phyloP scores from a whole-genome alignment of 2,113 vertebrate species.

The Centropus unirufus region DNA sequence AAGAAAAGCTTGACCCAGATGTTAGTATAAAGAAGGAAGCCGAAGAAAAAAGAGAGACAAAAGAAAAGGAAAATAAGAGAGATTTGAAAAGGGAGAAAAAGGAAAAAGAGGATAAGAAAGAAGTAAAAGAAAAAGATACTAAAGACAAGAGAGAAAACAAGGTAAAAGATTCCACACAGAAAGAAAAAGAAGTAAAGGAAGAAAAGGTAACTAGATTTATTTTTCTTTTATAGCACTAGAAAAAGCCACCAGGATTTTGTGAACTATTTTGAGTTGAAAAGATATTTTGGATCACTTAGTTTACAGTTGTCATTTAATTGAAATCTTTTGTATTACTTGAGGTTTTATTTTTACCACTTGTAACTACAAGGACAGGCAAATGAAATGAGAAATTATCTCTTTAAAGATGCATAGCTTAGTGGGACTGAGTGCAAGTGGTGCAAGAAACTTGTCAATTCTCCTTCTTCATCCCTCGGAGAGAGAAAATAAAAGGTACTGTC shows the following conservation, averaged over 20 bases:
- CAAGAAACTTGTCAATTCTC: neutral
- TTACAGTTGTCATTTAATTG: neutral
- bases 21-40: constrained; percentile 75
- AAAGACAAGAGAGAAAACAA: constrained; percentile 89
- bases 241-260: neutral
- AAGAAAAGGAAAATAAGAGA: constrained; percentile 79
- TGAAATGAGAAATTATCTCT: neutral
- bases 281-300: neutral
- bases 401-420: neutral
- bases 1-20: constrained; percentile 78
- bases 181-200: constrained; percentile 85
- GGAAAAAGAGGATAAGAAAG: constrained; percentile 78
- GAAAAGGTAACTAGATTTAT: constrained; percentile 77
- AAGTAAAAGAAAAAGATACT: constrained; percentile 72
- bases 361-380: neutral
- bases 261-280: constrained; percentile 35
- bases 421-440: neutral
- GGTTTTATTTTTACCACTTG: constrained; percentile 13
- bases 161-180: constrained; percentile 81
- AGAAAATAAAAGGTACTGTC: constrained; percentile 9
- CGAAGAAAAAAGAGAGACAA: constrained; percentile 81
- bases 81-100: constrained; percentile 81
- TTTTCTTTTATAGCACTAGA: constrained; percentile 2
- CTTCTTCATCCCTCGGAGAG: neutral
- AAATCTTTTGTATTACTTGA: neutral